Evolutionary conservation across 2,888 invertebrate genomes (phyloP).

Genomic region (Agrotis segetum): DNA sequence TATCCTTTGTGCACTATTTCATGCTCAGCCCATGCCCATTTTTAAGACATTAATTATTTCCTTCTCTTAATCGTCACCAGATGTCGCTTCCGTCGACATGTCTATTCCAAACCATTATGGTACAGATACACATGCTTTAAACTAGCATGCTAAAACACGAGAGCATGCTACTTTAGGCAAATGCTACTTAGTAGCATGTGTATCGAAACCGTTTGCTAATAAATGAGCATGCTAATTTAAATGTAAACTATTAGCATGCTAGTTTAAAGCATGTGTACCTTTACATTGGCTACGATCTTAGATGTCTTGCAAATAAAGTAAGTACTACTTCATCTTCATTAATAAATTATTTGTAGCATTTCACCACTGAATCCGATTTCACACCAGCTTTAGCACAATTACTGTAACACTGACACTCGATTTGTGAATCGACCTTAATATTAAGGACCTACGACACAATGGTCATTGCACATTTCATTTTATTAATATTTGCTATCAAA

Average conservation of each 20-base stretch:
- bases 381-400: constrained; percentile 24
- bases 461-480: constrained; percentile 9
- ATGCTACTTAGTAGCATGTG: too few relatives aligned
- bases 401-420: constrained; percentile 14
- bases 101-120: not conserved
- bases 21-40: not conserved
- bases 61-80: not conserved
- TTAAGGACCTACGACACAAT: not conserved
- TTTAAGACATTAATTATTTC: not conserved
- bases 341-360: constrained; percentile 38
- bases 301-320: not conserved
- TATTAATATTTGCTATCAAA: constrained; percentile 9
- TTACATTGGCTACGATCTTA: constrained; percentile 22
- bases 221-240: too few relatives aligned
- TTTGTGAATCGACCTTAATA: constrained; percentile 41
- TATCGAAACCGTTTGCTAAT: too few relatives aligned
- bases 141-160: too few relatives aligned
- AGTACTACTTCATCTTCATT: too few relatives aligned
- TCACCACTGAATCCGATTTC: not conserved
- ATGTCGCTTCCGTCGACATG: not conserved
- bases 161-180: too few relatives aligned
- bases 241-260: too few relatives aligned
- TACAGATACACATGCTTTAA: too few relatives aligned
- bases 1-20: not conserved
- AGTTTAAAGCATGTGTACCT: too few relatives aligned